Evolutionary conservation across 2,113 vertebrate species (phyloP), one percentile per base, ranked within the genome.

Genomic region (Lepus europaeus): DNA sequence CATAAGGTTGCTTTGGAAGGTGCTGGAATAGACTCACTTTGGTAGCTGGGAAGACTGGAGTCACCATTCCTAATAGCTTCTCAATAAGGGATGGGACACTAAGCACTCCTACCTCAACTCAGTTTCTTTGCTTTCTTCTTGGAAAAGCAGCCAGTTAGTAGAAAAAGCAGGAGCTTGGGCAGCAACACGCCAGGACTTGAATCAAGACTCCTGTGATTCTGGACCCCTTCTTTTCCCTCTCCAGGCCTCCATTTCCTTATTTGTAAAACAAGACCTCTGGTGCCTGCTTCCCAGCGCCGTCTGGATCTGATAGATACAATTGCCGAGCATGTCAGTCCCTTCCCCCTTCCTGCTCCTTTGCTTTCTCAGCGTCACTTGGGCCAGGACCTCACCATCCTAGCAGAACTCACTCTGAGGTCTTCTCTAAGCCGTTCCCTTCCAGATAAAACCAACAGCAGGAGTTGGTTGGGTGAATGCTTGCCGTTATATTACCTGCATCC

Each of bases 381-480:
- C 25, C 49, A 70, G 76, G 17, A 7, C 27, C 61, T 92, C 45
- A 39, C 23, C 85, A n/a, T 49, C 27, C 19, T 25, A 70, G 79
- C 36, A 66, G 80, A 68, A 31, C 63, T 81, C 12, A 49, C 29
- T 10, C 0, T 59, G 25, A 25, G 33, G 22, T 36, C 25, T 19
- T 39, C 20, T 59, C 19, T 74, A 89, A 93, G 53, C 23, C 27
- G 53, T 39, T 39, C 9, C 20, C 80, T 25, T 56, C n/a, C 29
- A 80, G 77, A 76, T 70, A 45, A 86, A 90, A 94, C 31, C 49
- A 78, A 80, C 89, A 68, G 20, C 33, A 66, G 93, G 25, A 9
- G 76, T 39, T 68, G 39, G 13, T 36, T 20, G 23, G 3, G 31
- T 39, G 66, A 90, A 69, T 33, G 14, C 2, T 70, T 87, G 87